Base-by-base conservation (phyloP, 2,888 invertebrate species). In the Drosophila yooni region DNA sequence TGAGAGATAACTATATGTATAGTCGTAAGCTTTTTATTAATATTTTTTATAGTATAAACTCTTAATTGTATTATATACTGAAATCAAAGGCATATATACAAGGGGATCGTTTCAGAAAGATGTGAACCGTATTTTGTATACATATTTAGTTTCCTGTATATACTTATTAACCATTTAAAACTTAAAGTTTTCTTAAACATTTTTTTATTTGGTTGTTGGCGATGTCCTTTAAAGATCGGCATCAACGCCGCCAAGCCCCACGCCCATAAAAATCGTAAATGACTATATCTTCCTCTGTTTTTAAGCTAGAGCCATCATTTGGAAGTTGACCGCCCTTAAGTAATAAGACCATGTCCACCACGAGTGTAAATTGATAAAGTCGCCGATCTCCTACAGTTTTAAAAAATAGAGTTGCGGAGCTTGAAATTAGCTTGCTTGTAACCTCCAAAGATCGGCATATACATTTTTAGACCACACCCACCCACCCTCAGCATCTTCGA, bases 1-100 rank as follows among this genome's bases (percentile, higher is more conserved):
- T 43, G 29, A 25, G 21, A 1, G 15, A 2, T 31, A 38, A 11
- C 10, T n/a, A 36, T 27, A 13, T 34, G n/a, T 10, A 6, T 5
- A 10, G 6, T 15, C 2, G 33, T 3, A 29, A 64, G 65, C 51
- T 66, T 29, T 52, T 66, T 36, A 53, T n/a, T 25, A 11, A 25
- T 52, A 13, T 21, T 25, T 25, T 46, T 13, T 21, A 46, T 34
- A 13, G 7, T 18, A 11, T 13, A 27, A 13, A n/a, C 15, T 38
- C 29, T 65, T 6, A 7, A 27, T n/a, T 25, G 46, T 2, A 43
- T 21, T 21, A 21, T 43, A 2, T 11, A 11, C 5, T 43, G 21
- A 15, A 15, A 46, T 25, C 8, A 46, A 25, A 25, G 8, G 15
- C 7, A 46, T 38, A 18, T 38, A 25, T 3, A 38, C 8, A 18